phyloP scores from a whole-genome alignment of 1,140 invertebrate genomes.

The Pogonognathellus flavescens region DNA sequence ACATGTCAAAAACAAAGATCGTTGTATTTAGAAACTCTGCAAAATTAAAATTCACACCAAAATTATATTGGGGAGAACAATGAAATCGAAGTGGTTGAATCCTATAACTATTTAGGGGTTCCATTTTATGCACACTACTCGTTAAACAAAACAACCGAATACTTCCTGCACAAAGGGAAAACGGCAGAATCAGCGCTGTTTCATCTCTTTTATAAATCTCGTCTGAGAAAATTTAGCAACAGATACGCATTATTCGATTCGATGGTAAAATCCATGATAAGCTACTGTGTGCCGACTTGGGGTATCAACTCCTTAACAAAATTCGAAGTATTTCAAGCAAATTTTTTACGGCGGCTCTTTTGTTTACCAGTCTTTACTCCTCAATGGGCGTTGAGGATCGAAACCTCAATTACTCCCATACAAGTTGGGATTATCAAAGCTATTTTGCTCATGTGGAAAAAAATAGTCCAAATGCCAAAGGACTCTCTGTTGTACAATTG shows the following conservation, averaged over 20 bases:
- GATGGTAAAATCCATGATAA: not conserved
- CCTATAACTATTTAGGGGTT: slow-evolving; percentile 52
- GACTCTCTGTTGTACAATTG: not conserved
- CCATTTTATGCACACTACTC: not conserved
- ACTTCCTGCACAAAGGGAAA: not conserved
- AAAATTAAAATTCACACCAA: not conserved
- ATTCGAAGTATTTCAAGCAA: not conserved
- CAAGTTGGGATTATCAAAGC: not conserved
- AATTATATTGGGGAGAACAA: slow-evolving; percentile 36
- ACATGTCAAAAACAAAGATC: slow-evolving; percentile 54
- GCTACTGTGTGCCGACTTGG: not conserved
- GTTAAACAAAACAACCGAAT: not conserved
- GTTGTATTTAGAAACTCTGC: slow-evolving; percentile 32
- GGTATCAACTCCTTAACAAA: not conserved
- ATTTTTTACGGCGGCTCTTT: not conserved
- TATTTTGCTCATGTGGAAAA: not conserved
- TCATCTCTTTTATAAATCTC: not conserved
- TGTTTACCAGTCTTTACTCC: not conserved
- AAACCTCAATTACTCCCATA: not conserved
- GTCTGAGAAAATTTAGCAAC: not conserved
- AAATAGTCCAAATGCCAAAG: not conserved
- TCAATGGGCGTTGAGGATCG: not conserved
- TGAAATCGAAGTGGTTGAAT: slow-evolving; percentile 40
- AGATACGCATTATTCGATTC: not conserved
- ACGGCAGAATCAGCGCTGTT: not conserved